Percentiles rank a stretch among this genome's conserved stretches.
Evolutionary conservation across 30 jellyfish, hydroid and myxozoan species (phyloP).

Genomic region (Phacellophora camtschatica): DNA sequence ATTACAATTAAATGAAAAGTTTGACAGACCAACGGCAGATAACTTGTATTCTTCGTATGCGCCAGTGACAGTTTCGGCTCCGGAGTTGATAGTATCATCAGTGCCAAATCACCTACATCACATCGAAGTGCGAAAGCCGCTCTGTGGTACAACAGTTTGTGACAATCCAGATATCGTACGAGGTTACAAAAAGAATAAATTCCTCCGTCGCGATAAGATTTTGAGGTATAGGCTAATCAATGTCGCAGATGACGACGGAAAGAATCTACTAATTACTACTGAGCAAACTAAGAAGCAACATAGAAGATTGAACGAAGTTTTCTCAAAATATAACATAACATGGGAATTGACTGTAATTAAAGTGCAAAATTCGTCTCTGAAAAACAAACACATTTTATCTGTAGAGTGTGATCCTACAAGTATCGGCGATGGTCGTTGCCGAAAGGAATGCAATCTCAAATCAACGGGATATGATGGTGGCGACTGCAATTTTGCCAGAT

Average conservation of each 20-base stretch:
- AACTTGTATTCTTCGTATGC: conserved; percentile 6
- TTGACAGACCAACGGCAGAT: conserved; percentile 3
- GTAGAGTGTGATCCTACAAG: conserved; percentile 6
- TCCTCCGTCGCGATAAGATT: conserved; percentile 18
- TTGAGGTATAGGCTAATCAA: conserved; percentile 68
- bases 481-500: not conserved
- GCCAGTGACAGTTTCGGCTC: conserved; percentile 46
- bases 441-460: not conserved
- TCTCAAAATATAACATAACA: conserved; percentile 69
- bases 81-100: conserved; percentile 36
- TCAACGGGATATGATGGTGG: conserved; percentile 34
- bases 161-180: conserved; percentile 86
- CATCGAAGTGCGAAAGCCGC: conserved; percentile 61
- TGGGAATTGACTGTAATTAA: conserved; percentile 29
- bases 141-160: conserved; percentile 83
- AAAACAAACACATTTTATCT: conserved; percentile 26
- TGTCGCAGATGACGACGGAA: conserved; percentile 75
- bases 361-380: conserved; percentile 46
- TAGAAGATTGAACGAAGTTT: conserved; percentile 42
- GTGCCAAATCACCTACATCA: conserved; percentile 49
- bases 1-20: conserved; percentile 51
- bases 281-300: conserved; percentile 53
- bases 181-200: conserved; percentile 36
- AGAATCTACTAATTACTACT: conserved; percentile 39
- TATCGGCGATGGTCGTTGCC: conserved; percentile 17